phyloP scores from a whole-genome alignment of 2,888 invertebrate genomes.

The Caenorhabditis sp. region DNA sequence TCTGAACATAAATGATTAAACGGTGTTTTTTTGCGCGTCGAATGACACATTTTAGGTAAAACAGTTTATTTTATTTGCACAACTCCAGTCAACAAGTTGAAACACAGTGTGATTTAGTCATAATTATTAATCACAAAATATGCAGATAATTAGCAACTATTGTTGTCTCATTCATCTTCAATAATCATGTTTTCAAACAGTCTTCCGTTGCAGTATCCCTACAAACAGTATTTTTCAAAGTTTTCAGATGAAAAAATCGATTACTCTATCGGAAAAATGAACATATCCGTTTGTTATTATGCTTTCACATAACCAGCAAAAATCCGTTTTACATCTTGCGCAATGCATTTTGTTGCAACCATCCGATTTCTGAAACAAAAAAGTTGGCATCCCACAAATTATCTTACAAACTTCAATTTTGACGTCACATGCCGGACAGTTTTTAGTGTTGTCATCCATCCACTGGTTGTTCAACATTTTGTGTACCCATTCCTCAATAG shows the following conservation, averaged over 20 bases:
- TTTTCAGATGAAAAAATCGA: no score
- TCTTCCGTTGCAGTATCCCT: background rate
- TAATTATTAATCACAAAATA: no score
- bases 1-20: no score
- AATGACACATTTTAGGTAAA: no score
- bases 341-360: slow-evolving; percentile 21
- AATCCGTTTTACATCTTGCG: background rate
- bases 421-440: background rate
- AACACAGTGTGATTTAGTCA: no score
- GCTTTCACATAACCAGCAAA: background rate
- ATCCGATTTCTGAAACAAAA: slow-evolving; percentile 1
- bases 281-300: background rate
- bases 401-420: slow-evolving; percentile 13
- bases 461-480: background rate
- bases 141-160: no score
- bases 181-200: background rate
- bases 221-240: no score
- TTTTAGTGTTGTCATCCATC: background rate
- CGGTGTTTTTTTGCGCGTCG: no score
- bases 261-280: no score
- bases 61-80: no score
- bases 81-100: no score
- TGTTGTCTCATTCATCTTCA: background rate
- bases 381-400: no score
- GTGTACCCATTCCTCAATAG: background rate